A percentile compares a stretch with the other conserved stretches of the same genome.
These are phyloP conservation scores for Rutilus rutilus DNA, from an alignment of 2,113 vertebrate species.

Conservation along the genomic window DNA sequence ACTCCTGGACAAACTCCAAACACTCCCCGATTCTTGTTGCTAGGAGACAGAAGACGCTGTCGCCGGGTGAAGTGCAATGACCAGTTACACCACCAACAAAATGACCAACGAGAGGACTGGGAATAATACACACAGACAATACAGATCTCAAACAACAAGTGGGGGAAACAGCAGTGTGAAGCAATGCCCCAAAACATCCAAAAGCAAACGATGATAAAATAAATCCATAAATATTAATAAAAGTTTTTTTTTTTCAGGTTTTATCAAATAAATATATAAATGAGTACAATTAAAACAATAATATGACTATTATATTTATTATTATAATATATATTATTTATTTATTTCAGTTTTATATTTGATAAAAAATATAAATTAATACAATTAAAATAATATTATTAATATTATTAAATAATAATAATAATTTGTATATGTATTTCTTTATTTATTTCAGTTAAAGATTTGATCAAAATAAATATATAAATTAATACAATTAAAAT, in stretches of 20 bases:
- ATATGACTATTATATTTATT: not conserved
- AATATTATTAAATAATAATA: not conserved
- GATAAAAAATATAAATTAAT: not conserved
- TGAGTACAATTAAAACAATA: not conserved
- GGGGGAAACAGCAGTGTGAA: not conserved
- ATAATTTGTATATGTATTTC: not conserved
- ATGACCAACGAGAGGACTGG: not conserved
- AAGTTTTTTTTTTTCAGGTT: not conserved
- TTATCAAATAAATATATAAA: not conserved
- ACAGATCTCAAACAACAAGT: no score
- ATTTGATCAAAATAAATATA: not conserved
- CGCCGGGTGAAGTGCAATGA: not conserved
- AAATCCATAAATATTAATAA: not conserved
- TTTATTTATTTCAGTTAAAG: not conserved
- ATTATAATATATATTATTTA: not conserved
- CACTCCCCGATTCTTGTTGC: constrained; percentile 36
- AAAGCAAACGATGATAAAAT: not conserved
- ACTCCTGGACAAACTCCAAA: constrained; percentile 45
- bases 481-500: not conserved
- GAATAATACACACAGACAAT: no score
- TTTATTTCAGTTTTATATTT: not conserved
- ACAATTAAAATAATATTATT: not conserved
- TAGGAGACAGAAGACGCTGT: constrained; percentile 16
- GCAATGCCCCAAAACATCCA: not conserved
- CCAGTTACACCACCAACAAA: not conserved